Base-by-base conservation (phyloP, 2,113 vertebrate species). In the Naja naja region DNA sequence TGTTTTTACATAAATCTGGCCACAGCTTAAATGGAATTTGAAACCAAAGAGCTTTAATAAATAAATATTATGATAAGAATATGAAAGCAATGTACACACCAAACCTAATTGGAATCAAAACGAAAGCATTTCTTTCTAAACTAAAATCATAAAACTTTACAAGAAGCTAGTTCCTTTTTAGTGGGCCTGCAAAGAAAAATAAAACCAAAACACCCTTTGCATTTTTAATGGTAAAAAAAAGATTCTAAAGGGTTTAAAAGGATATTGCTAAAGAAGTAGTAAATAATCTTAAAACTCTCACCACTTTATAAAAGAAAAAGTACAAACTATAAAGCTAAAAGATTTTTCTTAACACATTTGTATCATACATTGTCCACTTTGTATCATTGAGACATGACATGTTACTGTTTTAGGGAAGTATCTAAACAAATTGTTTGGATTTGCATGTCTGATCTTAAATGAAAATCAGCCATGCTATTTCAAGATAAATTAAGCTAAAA, bases 1-100 rank as follows among this genome's bases (percentile, higher is more conserved):
- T 98, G 97, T 98, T 98, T 98, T 97, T 98, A 97, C 97, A 97
- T 96, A 97, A 96, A 97, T 98, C 96, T 97, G 98, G 98, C 97
- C 97, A 97, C 91, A 96, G 97, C 97, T 98, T 98, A 97, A 98
- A 98, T 98, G 97, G 97, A 98, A 98, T 96, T 98, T 97, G 97
- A 98, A 98, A 97, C 97, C 97, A 94, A 92, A 96, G 95, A 97
- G 97, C 96, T 96, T 98, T 98, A 98, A 98, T 98, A 98, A 98
- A 98, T 98, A 98, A 98, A 98, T 98, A 98, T 98, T 98, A 97
- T 98, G 98, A 98, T 98, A 98, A 98, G 97, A 97, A 98, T 90
- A 98, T 97, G 97, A 98, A 97, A 98, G 97, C 97, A 97, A 96
- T 97, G 96, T 97, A 96, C 96, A 96, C 95, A 97, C 95, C 95